phyloP scores from a whole-genome alignment of 2,888 invertebrate genomes.

The Acanthosoma haemorrhoidale region DNA sequence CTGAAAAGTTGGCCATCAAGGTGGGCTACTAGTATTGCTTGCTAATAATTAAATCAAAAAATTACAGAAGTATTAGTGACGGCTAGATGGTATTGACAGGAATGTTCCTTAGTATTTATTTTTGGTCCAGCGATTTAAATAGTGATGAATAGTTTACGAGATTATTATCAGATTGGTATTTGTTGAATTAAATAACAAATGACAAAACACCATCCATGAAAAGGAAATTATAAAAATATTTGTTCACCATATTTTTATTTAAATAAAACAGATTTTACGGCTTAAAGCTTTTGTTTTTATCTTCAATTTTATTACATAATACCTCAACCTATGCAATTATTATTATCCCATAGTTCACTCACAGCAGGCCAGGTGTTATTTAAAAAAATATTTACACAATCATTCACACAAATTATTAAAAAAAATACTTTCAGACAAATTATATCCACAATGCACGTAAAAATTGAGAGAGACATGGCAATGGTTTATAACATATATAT shows the following conservation, averaged over 20 bases:
- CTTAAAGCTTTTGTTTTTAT: background rate
- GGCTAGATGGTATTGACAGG: no score
- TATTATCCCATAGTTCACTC: constrained; percentile 28
- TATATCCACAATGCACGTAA: constrained; percentile 5
- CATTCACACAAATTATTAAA: constrained; percentile 21
- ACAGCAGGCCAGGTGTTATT: constrained; percentile 29
- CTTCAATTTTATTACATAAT: background rate
- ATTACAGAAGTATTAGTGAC: no score
- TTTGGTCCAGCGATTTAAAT: no score
- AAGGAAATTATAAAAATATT: background rate
- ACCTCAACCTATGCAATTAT: constrained; percentile 30
- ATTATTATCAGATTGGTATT: no score
- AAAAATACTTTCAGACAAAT: background rate
- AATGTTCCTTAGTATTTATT: no score
- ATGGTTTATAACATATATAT: constrained; percentile 9
- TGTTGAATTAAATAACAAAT: no score
- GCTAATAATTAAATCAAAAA: no score
- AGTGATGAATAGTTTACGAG: no score
- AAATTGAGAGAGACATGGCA: constrained; percentile 3
- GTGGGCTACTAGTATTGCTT: no score
- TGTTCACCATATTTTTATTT: constrained; percentile 24
- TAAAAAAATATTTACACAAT: constrained; percentile 25
- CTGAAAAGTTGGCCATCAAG: no score
- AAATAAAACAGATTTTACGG: constrained; percentile 16
- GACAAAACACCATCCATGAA: no score